Evolutionary conservation across 2,797 vertebrate genomes (phyloP), one percentile per base, ranked within the genome.

Genomic region (Chlorospingus flavigularis): DNA sequence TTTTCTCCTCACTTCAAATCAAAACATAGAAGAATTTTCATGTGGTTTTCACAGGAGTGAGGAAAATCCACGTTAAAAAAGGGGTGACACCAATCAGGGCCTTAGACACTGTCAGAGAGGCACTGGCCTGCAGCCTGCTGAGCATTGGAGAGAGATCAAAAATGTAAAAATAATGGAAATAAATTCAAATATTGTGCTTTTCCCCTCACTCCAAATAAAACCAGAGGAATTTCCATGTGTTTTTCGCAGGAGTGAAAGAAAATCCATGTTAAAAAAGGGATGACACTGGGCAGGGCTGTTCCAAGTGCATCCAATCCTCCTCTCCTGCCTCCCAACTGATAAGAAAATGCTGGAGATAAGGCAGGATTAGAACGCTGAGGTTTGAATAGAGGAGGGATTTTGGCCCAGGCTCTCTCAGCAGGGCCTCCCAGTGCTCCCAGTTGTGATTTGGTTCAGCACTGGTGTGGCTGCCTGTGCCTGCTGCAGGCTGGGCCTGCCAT

Each of bases 21-120:
- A 31, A 53, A 53, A 53, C 12, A 53, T 20, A n/a, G n/a, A 13
- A 5, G 0, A 6, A 35, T 43, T 54, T 16, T 60, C 42, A 6
- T 0, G 18, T 4, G 67, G 54, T 42, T 72, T 39, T 10, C 31
- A 6, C 0, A 0, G 39, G n/a, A 77, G 13, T 0, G 8, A n/a
- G 11, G 48, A 31, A 63, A 31, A 62, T 42, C 48, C 24, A 19
- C 19, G 6, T 13, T 47, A 24, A 47, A 47, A 43, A 47, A 24
- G 45, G 23, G 45, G 8, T 47, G 45, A 14, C 45, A 47, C 45
- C 7, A 4, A 24, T 13, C 45, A 47, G 45, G 45, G 13, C 43
- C 43, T 45, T 45, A 11, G 43, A 11, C 3, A 45, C 43, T 23
- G 43, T 45, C 43, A 47, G 43, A 47, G 13, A 25, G 13, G 23